A percentile compares a stretch with the other conserved stretches of the same genome.
These are phyloP conservation scores for Eptatretus atami DNA, from an alignment of 2,797 vertebrate genomes.

Conservation along the genomic window DNA sequence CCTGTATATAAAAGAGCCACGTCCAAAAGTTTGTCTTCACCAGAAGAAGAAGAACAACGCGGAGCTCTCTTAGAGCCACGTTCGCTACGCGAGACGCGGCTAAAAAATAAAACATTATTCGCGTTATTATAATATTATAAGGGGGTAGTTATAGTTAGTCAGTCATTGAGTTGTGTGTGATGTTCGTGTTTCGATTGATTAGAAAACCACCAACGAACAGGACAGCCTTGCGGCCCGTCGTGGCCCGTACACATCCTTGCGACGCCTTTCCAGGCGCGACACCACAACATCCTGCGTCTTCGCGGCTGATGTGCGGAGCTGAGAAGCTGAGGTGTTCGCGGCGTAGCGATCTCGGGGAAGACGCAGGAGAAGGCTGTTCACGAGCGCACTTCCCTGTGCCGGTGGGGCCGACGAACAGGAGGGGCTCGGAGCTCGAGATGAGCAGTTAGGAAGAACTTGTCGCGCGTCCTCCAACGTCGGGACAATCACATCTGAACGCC, in stretches of 20 bases:
- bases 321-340: conserved; percentile 65
- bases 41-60: no score
- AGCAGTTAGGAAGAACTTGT: conserved; percentile 54
- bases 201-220: conserved; percentile 43
- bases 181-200: no score
- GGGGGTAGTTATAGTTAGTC: neutral
- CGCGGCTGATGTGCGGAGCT: conserved; percentile 47
- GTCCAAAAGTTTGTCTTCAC: no score
- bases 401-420: conserved; percentile 53
- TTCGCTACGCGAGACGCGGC: neutral
- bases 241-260: conserved; percentile 49
- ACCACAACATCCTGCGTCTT: conserved; percentile 73
- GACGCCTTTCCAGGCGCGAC: conserved; percentile 34
- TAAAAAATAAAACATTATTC: neutral
- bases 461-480: conserved; percentile 51
- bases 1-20: no score
- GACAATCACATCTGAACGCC: conserved; percentile 48
- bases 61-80: neutral
- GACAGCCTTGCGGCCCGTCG: conserved; percentile 35
- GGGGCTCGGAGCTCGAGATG: conserved; percentile 29
- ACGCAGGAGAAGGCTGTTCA: conserved; percentile 36
- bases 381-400: conserved; percentile 70
- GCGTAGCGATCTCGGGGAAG: conserved; percentile 36
- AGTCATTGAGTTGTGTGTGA: neutral
- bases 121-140: no score